phyloP scores from a whole-genome alignment of 2,888 invertebrate species.

The Eustalomyia histrio region DNA sequence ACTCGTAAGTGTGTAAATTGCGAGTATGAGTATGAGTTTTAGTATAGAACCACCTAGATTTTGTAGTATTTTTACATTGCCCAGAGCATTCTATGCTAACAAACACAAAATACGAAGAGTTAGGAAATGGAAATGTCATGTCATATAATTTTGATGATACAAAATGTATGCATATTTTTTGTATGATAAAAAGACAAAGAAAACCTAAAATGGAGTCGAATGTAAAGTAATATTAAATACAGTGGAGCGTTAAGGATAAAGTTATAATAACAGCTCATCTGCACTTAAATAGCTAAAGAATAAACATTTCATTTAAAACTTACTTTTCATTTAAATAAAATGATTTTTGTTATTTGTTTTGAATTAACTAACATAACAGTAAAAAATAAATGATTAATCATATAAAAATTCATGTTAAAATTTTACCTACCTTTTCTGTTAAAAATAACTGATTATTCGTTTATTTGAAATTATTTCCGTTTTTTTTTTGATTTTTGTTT shows the following conservation, averaged over 20 bases:
- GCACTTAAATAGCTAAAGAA: no score
- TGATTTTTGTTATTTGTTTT: no score
- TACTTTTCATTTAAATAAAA: no score
- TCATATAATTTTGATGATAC: constrained; percentile 35
- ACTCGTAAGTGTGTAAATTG: not conserved
- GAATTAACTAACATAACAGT: no score
- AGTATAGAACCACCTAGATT: constrained; percentile 40
- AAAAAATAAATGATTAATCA: no score
- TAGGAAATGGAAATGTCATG: constrained; percentile 60
- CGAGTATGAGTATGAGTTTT: not conserved
- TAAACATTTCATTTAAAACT: no score
- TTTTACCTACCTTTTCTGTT: no score
- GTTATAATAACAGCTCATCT: no score
- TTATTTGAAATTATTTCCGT: no score
- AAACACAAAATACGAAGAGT: constrained; percentile 24
- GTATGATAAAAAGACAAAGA: not conserved
- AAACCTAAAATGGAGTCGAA: constrained; percentile 24
- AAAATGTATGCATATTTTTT: constrained; percentile 10
- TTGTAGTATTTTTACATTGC: constrained; percentile 34
- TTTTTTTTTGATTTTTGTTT: no score
- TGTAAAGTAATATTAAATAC: constrained; percentile 2
- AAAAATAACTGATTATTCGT: no score
- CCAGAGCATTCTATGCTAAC: constrained; percentile 47
- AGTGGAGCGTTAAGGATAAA: not conserved
- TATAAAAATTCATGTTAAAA: no score